Percentiles rank a stretch among this genome's conserved stretches.
Evolutionary conservation across 2,888 invertebrate species (phyloP).

Genomic region (Gerris lacustris): DNA sequence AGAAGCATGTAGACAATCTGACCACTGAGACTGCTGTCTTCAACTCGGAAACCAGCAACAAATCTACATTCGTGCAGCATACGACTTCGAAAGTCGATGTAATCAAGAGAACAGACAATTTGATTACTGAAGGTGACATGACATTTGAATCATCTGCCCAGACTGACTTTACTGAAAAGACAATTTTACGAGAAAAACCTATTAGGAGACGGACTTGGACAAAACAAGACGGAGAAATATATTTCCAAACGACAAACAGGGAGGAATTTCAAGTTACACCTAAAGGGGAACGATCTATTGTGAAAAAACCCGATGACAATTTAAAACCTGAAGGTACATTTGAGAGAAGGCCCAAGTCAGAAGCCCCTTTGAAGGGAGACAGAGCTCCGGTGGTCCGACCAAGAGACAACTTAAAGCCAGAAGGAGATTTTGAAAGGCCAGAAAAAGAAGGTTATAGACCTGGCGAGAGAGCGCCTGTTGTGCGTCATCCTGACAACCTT

Average conservation of each 20-base stretch:
- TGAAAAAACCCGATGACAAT: slow-evolving; percentile 32
- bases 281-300: background rate
- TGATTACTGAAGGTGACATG: slow-evolving; percentile 41
- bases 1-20: slow-evolving; percentile 30
- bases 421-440: slow-evolving; percentile 42
- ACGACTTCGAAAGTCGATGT: slow-evolving; percentile 28
- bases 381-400: slow-evolving; percentile 33
- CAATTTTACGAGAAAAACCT: slow-evolving; percentile 45
- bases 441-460: slow-evolving; percentile 33
- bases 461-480: slow-evolving; percentile 42
- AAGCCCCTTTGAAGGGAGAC: slow-evolving; percentile 20
- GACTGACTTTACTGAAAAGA: slow-evolving; percentile 50
- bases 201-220: slow-evolving; percentile 55
- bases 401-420: slow-evolving; percentile 36
- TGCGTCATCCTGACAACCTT: slow-evolving; percentile 44
- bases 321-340: slow-evolving; percentile 33
- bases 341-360: slow-evolving; percentile 29
- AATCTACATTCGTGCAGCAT: slow-evolving; percentile 31
- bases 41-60: slow-evolving; percentile 30
- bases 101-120: slow-evolving; percentile 31
- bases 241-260: slow-evolving; percentile 50
- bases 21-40: slow-evolving; percentile 29
- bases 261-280: slow-evolving; percentile 40
- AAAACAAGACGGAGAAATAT: slow-evolving; percentile 54
- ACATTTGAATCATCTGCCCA: slow-evolving; percentile 53